These are phyloP conservation scores for Bombus confusus DNA, from an alignment of 1,140 invertebrate species.

Conservation along the genomic window DNA sequence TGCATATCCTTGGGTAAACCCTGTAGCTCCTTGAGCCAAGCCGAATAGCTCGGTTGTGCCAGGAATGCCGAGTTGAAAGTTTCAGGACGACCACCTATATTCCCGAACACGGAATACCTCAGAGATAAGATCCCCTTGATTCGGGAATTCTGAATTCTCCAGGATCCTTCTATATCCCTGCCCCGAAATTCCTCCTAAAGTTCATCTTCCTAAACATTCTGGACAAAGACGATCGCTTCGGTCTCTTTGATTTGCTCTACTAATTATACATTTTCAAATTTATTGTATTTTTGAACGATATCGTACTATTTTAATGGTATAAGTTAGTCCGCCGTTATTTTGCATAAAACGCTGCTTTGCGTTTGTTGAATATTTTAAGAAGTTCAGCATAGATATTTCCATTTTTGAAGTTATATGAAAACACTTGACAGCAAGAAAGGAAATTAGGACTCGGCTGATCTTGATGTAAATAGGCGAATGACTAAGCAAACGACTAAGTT, in stretches of 20 bases:
- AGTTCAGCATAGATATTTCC: neutral
- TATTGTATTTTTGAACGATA: no score
- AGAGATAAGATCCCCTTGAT: constrained; percentile 72
- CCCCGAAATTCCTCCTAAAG: constrained; percentile 61
- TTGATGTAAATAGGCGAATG: no score
- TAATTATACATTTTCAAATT: neutral
- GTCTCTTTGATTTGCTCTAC: neutral
- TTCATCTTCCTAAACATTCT: constrained; percentile 65
- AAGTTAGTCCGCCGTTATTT: neutral
- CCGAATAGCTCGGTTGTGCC: constrained; percentile 73
- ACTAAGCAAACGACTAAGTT: no score
- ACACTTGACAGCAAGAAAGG: neutral
- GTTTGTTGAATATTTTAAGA: neutral
- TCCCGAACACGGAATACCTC: constrained; percentile 75
- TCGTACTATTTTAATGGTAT: neutral
- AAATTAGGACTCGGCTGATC: no score
- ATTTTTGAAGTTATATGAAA: neutral
- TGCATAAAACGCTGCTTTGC: neutral
- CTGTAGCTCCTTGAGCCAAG: constrained; percentile 65
- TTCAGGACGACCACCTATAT: constrained; percentile 72
- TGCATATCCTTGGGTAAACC: constrained; percentile 71
- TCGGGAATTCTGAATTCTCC: constrained; percentile 74
- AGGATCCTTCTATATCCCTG: constrained; percentile 47
- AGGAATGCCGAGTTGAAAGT: constrained; percentile 76
- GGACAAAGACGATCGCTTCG: constrained; percentile 28